Percentiles rank a stretch among this genome's conserved stretches.
Evolutionary conservation across 2,113 vertebrate genomes (phyloP).

Genomic region (Hypanus sabinus): DNA sequence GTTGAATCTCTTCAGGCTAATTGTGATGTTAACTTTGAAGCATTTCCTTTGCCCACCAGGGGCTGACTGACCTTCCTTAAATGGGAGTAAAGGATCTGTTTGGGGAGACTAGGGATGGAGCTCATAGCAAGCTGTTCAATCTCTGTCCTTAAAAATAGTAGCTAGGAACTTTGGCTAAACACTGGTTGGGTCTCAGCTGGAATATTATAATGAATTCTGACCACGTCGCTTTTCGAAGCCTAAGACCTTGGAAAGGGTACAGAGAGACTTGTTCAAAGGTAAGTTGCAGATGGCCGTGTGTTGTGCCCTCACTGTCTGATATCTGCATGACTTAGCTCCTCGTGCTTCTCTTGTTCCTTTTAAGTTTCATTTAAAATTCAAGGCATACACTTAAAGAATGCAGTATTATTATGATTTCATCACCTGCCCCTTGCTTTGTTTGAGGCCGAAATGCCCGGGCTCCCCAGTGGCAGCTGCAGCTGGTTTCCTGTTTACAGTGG

Average conservation of each 20-base stretch:
- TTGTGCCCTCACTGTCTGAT: neutral
- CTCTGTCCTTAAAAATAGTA: neutral
- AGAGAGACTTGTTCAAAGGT: neutral
- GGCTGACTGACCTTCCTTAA: too few relatives aligned
- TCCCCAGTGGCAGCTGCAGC: neutral
- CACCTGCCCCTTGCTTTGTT: slow-evolving; percentile 8
- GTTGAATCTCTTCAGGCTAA: too few relatives aligned
- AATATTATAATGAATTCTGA: neutral
- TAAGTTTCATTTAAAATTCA: slow-evolving; percentile 11
- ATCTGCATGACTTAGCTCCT: neutral
- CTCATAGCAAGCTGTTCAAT: neutral
- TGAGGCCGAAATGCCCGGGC: neutral
- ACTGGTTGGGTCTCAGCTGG: neutral
- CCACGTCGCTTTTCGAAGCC: neutral
- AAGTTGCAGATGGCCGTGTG: neutral
- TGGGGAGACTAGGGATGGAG: neutral
- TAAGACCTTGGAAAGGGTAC: neutral
- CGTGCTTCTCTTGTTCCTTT: neutral
- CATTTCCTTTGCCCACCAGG: too few relatives aligned
- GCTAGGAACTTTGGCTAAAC: neutral
- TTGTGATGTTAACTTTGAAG: too few relatives aligned
- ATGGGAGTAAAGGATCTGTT: too few relatives aligned
- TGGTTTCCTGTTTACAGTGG: slow-evolving; percentile 22
- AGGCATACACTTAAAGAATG: neutral
- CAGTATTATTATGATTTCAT: slow-evolving; percentile 26